Evolutionary conservation across 2,888 invertebrate species (phyloP).

Genomic region (Arrhopalites spinosus): DNA sequence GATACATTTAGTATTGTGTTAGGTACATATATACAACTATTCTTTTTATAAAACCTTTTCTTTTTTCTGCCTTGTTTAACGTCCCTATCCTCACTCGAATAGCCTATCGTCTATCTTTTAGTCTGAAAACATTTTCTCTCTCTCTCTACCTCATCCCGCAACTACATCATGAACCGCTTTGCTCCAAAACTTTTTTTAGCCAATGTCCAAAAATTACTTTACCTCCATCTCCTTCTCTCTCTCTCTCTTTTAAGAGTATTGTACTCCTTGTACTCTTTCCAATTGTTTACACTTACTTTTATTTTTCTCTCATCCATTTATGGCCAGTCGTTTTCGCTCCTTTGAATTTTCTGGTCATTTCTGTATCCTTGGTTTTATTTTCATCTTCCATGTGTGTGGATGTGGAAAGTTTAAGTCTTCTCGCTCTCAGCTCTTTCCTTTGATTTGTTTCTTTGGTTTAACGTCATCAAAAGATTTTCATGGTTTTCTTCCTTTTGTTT

Average conservation of each 20-base stretch:
- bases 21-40: no score
- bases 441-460: no score
- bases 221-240: constrained; percentile 10
- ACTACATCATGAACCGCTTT: constrained; percentile 41
- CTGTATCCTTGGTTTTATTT: no score
- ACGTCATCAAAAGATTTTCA: no score
- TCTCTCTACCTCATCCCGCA: constrained; percentile 26
- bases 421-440: no score
- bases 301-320: not conserved
- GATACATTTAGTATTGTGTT: no score
- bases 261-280: not conserved
- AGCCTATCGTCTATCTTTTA: no score
- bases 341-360: not conserved
- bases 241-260: not conserved
- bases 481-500: no score
- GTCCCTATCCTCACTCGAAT: not conserved
- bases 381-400: no score
- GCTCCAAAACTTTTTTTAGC: not conserved
- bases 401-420: no score
- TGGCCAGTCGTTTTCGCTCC: not conserved
- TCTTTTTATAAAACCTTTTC: not conserved
- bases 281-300: constrained; percentile 7
- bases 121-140: not conserved
- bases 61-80: not conserved
- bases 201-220: constrained; percentile 29